phyloP scores from a whole-genome alignment of 2,113 vertebrate genomes.

The Catagonus wagneri region DNA sequence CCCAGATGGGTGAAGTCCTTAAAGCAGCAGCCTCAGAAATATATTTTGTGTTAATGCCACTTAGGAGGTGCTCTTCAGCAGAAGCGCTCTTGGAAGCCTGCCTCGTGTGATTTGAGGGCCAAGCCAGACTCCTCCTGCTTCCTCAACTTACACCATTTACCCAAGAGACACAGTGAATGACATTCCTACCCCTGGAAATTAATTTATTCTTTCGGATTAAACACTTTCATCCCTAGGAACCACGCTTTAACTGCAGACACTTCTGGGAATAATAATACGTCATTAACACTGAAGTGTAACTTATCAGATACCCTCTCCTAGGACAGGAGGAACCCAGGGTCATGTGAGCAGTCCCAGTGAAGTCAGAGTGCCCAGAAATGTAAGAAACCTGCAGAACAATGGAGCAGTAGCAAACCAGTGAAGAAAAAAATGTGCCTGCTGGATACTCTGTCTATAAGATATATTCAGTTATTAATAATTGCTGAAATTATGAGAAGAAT shows the following conservation, averaged over 20 bases:
- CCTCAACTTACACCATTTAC: conserved; percentile 15
- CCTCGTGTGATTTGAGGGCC: background rate
- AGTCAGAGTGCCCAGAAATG: background rate
- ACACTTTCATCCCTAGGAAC: background rate
- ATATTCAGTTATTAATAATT: conserved; percentile 9
- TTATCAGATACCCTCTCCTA: conserved; percentile 21
- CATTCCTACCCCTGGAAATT: conserved; percentile 41
- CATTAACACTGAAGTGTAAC: conserved; percentile 1
- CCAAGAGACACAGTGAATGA: background rate
- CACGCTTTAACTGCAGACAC: conserved; percentile 19
- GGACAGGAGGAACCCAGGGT: background rate
- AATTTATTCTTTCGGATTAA: conserved; percentile 42
- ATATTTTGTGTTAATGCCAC: background rate
- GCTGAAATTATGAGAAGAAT: background rate
- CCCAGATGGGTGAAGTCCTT: background rate
- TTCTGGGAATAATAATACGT: background rate
- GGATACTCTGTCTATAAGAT: background rate
- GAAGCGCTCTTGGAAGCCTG: background rate
- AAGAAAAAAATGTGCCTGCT: background rate
- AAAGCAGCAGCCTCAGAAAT: background rate
- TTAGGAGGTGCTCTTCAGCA: background rate
- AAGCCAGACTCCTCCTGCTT: background rate
- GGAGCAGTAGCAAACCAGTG: background rate
- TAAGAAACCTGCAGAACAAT: conserved; percentile 22
- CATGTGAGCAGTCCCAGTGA: background rate